A percentile compares a stretch with the other conserved stretches of the same genome.
Conservation (phyloP, 2,888 invertebrate species). For the Drosophila nr. perissopoda region DNA sequence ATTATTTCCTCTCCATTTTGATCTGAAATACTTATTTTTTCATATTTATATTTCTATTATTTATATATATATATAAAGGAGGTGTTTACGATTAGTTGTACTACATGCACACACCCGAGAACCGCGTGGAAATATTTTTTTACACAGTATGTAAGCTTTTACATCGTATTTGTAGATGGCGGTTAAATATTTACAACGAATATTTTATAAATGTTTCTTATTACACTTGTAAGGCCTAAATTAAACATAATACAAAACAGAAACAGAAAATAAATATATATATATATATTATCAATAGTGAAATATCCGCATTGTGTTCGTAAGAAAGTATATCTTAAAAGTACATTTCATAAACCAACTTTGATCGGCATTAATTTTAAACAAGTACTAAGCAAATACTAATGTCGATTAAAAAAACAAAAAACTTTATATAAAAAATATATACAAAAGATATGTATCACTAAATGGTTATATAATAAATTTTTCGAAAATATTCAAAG, state of each 20-base stretch:
- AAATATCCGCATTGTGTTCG: slow-evolving; percentile 77
- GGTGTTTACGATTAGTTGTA: slow-evolving; percentile 30
- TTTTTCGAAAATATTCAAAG: slow-evolving; percentile 51
- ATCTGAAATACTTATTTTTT: neutral
- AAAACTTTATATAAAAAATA: slow-evolving; percentile 48
- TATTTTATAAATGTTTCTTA: slow-evolving; percentile 71
- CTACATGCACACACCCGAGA: slow-evolving; percentile 21
- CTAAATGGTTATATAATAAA: slow-evolving; percentile 70
- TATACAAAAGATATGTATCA: slow-evolving; percentile 55
- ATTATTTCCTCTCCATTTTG: neutral
- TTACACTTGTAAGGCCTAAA: slow-evolving; percentile 36
- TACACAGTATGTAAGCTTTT: slow-evolving; percentile 62
- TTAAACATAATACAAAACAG: slow-evolving; percentile 23
- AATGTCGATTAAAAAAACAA: slow-evolving; percentile 42
- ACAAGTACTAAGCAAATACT: slow-evolving; percentile 40
- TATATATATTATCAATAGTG: slow-evolving; percentile 37
- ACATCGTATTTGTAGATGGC: slow-evolving; percentile 54
- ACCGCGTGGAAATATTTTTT: slow-evolving; percentile 61
- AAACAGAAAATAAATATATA: slow-evolving; percentile 5
- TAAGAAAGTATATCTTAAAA: slow-evolving; percentile 56
- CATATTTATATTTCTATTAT: too few species aligned
- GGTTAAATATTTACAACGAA: slow-evolving; percentile 74
- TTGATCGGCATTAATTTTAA: slow-evolving; percentile 57
- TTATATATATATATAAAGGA: neutral
- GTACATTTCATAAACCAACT: slow-evolving; percentile 58